Percentiles rank a stretch among this genome's conserved stretches.
Evolutionary conservation across 2,888 invertebrate genomes (phyloP).

Genomic region (Eledona agricola): DNA sequence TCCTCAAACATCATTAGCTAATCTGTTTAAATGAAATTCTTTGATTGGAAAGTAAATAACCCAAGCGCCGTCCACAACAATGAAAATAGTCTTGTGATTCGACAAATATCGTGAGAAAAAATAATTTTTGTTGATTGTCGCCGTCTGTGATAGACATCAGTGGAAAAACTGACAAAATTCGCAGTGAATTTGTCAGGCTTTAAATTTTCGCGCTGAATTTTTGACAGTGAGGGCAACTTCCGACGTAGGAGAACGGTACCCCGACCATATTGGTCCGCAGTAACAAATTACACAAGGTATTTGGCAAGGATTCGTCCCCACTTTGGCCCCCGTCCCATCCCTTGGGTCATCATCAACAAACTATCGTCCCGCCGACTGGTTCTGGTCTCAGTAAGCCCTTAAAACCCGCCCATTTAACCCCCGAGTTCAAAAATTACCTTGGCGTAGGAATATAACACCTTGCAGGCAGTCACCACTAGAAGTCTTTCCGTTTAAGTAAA

Average conservation of each 20-base stretch:
- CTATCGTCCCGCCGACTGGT: no score
- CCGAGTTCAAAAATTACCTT: conserved; percentile 17
- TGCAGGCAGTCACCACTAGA: conserved; percentile 56
- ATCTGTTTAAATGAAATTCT: no score
- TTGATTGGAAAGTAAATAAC: no score
- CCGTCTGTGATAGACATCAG: conserved; percentile 3
- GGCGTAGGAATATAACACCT: conserved; percentile 63
- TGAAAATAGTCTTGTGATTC: background rate
- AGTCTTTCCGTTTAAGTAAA: conserved; percentile 75
- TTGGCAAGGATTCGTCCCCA: conserved; percentile 3
- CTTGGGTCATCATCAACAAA: background rate
- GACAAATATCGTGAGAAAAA: conserved; percentile 3
- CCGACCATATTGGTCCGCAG: conserved; percentile 28
- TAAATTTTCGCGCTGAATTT: conserved; percentile 27
- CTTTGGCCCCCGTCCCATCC: background rate
- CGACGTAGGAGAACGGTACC: conserved; percentile 29
- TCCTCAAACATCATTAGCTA: no score
- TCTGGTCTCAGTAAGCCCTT: no score
- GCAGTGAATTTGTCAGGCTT: conserved; percentile 27
- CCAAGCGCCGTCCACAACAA: no score
- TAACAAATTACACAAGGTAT: conserved; percentile 17
- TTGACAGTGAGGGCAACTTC: conserved; percentile 32
- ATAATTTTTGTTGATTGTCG: conserved; percentile 15
- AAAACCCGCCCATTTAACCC: background rate
- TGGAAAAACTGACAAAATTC: conserved; percentile 25